Evolutionary conservation across 1,140 invertebrate species (phyloP), one percentile per base, ranked within the genome.

Genomic region (Phthorimaea operculella): DNA sequence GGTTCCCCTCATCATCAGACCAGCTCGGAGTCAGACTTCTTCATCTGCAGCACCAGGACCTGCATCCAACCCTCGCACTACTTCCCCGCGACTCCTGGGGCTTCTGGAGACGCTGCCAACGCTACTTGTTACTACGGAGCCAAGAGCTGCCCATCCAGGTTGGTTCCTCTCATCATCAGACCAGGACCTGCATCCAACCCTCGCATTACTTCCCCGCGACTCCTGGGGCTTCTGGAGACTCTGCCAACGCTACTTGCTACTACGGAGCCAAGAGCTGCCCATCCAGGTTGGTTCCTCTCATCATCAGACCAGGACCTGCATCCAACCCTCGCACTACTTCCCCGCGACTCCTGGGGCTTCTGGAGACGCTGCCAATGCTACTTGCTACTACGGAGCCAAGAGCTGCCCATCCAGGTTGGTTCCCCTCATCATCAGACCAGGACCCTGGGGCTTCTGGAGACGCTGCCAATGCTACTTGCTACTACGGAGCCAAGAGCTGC

Each of bases 11-110:
- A 3, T 42, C 2, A 42, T 2, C 2, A 28, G 2, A 28, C 6
- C 21, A 28, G 6, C 21, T 28, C 21, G 0, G 77, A 82, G 21
- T 74, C 80, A 0, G 79, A 82, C 16, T 57, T 76, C 14, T 81
- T 78, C 54, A 67, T 74, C 17, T 84, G 81, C 54, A 73, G 72
- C 47, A 84, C 81, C 12, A 66, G 81, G 33, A 76, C 72, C 33
- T 84, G 81, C 63, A 74, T 79, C 8, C 77, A 80, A 55, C 81
- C 81, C 1, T 81, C 81, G 10, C 81, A 84, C 8, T 59, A 55
- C 28, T 59, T 52, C 45, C 44, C 28, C 4, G 57, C 52, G 3
- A 54, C 9, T 28, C 6, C 18, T 12, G 48, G 48, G 16, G 14
- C 15, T 17, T 9, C 15, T n/a, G 21, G 7, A 7, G 62, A 56